Evolutionary conservation across 2,888 invertebrate species (phyloP).

Genomic region (Therioaphis trifolii): DNA sequence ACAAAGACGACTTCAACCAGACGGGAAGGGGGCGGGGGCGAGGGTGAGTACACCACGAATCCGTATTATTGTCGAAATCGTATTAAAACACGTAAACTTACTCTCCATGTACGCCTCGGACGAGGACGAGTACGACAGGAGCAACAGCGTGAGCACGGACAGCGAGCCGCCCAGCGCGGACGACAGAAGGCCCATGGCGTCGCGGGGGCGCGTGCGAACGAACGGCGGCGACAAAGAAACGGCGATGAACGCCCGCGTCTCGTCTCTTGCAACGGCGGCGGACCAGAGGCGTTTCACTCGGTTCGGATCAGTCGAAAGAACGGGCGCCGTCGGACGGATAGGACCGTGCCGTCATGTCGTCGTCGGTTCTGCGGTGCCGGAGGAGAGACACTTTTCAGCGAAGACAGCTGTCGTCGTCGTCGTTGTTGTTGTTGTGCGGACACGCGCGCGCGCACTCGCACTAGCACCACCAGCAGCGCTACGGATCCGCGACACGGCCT

Average conservation of each 20-base stretch:
- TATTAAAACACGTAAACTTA: no score
- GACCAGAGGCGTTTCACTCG: no score
- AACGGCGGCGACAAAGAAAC: background rate
- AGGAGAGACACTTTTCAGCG: no score
- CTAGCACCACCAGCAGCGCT: background rate
- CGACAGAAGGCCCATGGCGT: no score
- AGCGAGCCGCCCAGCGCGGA: background rate
- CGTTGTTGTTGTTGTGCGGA: background rate
- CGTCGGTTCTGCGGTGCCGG: no score
- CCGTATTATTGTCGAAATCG: no score
- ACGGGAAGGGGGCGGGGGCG: no score
- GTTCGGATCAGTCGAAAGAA: background rate
- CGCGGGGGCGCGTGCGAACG: background rate
- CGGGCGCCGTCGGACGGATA: background rate
- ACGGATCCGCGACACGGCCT: no score
- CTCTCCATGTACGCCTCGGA: constrained; percentile 19
- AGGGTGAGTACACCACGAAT: no score
- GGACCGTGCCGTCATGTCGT: no score
- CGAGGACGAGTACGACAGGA: background rate
- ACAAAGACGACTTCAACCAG: no score
- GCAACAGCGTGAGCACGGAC: background rate
- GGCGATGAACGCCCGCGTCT: background rate
- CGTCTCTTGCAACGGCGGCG: background rate
- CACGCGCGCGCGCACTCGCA: background rate
- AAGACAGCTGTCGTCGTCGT: background rate